Evolutionary conservation across 2,797 vertebrate genomes (phyloP).

Genomic region (Clarias laeviceps): DNA sequence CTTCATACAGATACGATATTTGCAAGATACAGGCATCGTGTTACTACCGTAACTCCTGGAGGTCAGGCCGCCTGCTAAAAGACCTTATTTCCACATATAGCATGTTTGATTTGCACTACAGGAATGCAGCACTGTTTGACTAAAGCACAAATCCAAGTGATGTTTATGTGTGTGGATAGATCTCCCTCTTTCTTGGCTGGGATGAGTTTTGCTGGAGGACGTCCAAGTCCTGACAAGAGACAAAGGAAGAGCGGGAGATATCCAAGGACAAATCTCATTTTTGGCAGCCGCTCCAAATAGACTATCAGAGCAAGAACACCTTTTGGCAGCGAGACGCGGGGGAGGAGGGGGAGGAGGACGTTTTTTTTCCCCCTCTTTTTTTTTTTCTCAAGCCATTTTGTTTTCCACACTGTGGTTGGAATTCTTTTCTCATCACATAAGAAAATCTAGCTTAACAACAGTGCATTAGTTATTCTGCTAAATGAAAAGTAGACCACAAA

Average conservation of each 20-base stretch:
- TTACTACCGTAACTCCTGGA: not conserved
- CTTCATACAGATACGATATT: not conserved
- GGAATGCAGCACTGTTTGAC: constrained; percentile 48
- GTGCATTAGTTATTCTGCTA: constrained; percentile 39
- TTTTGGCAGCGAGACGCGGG: constrained; percentile 73
- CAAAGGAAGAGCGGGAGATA: constrained; percentile 66
- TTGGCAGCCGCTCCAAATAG: constrained; percentile 77
- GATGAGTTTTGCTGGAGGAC: constrained; percentile 58
- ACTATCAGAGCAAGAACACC: constrained; percentile 80
- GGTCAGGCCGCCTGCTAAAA: not conserved
- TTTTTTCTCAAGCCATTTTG: constrained; percentile 81
- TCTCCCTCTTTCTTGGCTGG: constrained; percentile 57
- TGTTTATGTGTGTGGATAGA: constrained; percentile 57
- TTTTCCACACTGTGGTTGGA: constrained; percentile 77
- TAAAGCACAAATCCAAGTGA: constrained; percentile 56
- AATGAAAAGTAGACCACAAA: constrained; percentile 38
- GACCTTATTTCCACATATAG: constrained; percentile 33
- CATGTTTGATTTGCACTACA: constrained; percentile 48
- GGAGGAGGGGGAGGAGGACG: constrained; percentile 64
- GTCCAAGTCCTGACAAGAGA: constrained; percentile 61
- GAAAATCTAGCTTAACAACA: constrained; percentile 41
- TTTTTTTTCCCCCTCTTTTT: constrained; percentile 63
- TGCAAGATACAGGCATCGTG: not conserved
- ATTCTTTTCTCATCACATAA: constrained; percentile 65
- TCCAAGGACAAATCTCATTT: constrained; percentile 82